Evolutionary conservation across 2,797 vertebrate species (phyloP).

Genomic region (Yasuhikotakia modesta): DNA sequence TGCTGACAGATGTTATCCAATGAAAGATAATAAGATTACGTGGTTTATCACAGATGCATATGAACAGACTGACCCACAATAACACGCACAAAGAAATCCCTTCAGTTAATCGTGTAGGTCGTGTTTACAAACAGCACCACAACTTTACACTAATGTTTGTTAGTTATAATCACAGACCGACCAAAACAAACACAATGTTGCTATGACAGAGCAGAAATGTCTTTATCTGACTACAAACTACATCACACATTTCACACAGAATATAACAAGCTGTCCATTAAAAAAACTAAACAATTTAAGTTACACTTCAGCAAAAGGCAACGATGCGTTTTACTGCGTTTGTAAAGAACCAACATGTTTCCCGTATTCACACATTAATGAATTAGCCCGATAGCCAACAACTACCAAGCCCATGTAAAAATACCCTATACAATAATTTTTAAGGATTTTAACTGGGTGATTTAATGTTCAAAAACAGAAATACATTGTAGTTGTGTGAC

Average conservation of each 20-base stretch:
- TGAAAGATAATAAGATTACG: slow-evolving; percentile 35
- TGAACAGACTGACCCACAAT: slow-evolving; percentile 8
- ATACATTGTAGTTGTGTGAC: no score
- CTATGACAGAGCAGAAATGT: slow-evolving; percentile 25
- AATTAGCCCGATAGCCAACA: slow-evolving; percentile 5
- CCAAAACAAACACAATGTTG: slow-evolving; percentile 13
- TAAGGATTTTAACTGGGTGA: no score
- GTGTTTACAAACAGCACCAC: background rate
- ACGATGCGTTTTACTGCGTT: background rate
- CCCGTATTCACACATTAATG: background rate
- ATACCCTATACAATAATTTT: background rate
- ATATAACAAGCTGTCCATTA: background rate
- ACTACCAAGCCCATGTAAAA: background rate
- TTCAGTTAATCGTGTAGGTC: background rate
- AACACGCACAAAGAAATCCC: background rate
- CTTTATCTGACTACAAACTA: background rate
- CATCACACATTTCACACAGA: background rate
- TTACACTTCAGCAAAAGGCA: background rate
- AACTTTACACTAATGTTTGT: background rate
- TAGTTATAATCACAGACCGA: background rate
- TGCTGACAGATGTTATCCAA: slow-evolving; percentile 3
- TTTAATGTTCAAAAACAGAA: background rate
- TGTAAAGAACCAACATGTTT: background rate
- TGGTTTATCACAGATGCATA: slow-evolving; percentile 28
- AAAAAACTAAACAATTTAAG: background rate